Conservation (phyloP, 2,113 vertebrate genomes). For the Herpetotheres cachinnans region DNA sequence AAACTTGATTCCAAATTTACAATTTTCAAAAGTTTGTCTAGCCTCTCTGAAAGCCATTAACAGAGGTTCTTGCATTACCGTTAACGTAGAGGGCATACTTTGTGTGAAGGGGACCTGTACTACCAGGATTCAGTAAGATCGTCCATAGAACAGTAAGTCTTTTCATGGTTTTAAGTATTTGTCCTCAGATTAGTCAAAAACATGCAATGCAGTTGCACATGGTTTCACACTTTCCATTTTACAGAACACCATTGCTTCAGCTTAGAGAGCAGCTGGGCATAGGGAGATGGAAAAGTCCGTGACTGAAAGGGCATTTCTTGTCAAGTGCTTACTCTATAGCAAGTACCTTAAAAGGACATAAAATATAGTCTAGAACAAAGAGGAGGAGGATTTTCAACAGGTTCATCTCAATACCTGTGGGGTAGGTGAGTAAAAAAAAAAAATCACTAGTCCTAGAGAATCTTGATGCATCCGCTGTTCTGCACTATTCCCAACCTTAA, state of each 20-base stretch:
- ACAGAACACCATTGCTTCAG: neutral
- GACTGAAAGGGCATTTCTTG: neutral
- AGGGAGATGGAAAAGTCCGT: neutral
- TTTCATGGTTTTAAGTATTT: neutral
- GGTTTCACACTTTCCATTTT: neutral
- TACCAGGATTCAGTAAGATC: neutral
- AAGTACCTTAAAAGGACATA: neutral
- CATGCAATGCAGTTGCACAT: neutral
- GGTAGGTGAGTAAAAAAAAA: neutral
- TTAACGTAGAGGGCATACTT: accelerated
- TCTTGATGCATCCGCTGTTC: neutral
- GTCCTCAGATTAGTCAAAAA: neutral
- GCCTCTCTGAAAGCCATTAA: neutral
- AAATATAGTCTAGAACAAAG: neutral
- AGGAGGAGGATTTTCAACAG: neutral
- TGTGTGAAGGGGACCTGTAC: neutral
- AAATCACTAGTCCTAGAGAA: neutral
- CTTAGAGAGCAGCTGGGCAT: neutral
- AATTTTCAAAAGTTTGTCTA: neutral
- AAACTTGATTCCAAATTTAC: neutral
- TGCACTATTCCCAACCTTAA: neutral
- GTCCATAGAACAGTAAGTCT: neutral
- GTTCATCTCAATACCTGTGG: neutral
- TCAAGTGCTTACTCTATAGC: neutral
- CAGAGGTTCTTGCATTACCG: neutral